Evolutionary conservation across 2,797 vertebrate genomes (phyloP).

Genomic region (Chaunax sp.): DNA sequence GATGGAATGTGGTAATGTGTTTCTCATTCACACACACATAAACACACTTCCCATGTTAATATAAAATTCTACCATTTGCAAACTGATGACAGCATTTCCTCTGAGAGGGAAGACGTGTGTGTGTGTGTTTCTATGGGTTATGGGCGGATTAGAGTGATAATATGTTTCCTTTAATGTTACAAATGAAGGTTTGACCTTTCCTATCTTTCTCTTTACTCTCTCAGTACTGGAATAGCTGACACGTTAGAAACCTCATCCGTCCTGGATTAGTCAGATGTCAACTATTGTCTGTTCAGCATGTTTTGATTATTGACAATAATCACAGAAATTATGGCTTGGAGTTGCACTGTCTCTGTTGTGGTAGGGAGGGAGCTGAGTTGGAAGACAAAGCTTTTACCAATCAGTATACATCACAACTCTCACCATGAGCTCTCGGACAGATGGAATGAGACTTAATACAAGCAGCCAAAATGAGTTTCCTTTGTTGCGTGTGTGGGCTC

Average conservation of each 20-base stretch:
- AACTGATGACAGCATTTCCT: slow-evolving; percentile 70
- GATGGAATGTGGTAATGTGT: slow-evolving; percentile 36
- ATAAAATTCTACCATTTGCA: slow-evolving; percentile 47
- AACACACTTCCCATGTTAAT: slow-evolving; percentile 44
- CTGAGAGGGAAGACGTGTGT: slow-evolving; percentile 19
- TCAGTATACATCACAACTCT: neutral
- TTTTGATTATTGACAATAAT: too few relatives aligned
- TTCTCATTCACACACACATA: slow-evolving; percentile 18
- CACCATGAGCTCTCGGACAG: neutral
- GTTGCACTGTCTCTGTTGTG: too few relatives aligned
- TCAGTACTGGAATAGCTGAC: neutral
- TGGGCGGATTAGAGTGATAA: slow-evolving; percentile 21
- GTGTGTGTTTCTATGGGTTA: slow-evolving; percentile 15
- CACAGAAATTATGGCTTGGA: neutral
- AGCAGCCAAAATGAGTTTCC: too few relatives aligned
- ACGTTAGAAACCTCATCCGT: neutral
- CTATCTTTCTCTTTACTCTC: slow-evolving; percentile 11
- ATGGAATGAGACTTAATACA: neutral
- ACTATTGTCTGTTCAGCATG: neutral
- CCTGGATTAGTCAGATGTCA: neutral
- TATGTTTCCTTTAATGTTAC: slow-evolving; percentile 32
- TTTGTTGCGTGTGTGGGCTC: neutral
- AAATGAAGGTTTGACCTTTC: slow-evolving; percentile 35
- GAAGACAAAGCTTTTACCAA: neutral
- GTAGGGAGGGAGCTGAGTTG: neutral